Conservation (phyloP, 2,797 vertebrate genomes). For the Sebastes minor region DNA sequence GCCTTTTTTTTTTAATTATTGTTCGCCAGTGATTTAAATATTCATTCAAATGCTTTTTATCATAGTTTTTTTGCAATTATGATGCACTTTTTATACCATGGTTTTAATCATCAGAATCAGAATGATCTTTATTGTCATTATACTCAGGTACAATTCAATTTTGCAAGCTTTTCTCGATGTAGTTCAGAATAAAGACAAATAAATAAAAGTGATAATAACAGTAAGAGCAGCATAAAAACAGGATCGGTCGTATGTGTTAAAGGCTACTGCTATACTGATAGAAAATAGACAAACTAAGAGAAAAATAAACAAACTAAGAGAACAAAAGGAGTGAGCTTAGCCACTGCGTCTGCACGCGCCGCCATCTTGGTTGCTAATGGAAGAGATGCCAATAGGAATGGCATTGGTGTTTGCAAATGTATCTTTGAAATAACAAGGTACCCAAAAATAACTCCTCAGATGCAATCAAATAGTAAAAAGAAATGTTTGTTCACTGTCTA, state of each 20-base stretch:
- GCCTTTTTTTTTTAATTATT: background rate
- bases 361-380: background rate
- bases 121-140: no score
- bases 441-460: background rate
- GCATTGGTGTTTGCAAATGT: background rate
- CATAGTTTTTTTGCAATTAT: background rate
- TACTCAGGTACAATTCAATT: no score
- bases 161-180: no score
- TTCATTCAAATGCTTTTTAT: background rate
- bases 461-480: conserved; percentile 10
- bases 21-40: background rate
- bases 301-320: background rate
- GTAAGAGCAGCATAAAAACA: no score
- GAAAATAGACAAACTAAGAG: no score
- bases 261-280: no score
- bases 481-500: conserved; percentile 36
- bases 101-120: background rate
- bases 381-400: background rate
- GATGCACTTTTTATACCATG: background rate
- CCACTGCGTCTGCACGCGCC: no score
- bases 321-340: no score
- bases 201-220: no score
- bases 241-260: no score
- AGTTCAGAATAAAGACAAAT: no score
- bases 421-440: background rate